A percentile compares a stretch with the other conserved stretches of the same genome.
Evolutionary conservation across 2,888 invertebrate species (phyloP).

Genomic region (Argyresthia goedartella): DNA sequence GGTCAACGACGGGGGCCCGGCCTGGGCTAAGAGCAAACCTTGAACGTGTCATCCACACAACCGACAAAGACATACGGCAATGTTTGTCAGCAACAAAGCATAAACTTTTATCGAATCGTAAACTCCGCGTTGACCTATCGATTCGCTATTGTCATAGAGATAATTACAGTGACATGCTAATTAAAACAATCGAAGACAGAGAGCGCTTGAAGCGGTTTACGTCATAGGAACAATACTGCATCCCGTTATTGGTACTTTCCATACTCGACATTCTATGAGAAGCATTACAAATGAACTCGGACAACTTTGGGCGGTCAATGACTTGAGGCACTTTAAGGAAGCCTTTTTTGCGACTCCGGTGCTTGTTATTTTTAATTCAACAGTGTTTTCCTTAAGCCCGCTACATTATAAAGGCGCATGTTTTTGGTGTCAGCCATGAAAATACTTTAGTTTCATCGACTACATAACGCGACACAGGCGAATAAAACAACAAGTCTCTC

Average conservation of each 20-base stretch:
- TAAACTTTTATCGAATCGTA: not conserved
- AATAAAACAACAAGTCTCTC: constrained; percentile 18
- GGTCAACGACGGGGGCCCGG: constrained; percentile 62
- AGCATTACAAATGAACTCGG: constrained; percentile 60
- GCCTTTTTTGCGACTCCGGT: constrained; percentile 35
- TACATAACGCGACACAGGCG: constrained; percentile 6
- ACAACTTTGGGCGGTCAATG: constrained; percentile 60
- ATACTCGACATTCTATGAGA: constrained; percentile 58
- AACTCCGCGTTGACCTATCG: too few species aligned
- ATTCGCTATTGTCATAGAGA: too few species aligned
- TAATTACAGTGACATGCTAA: too few species aligned
- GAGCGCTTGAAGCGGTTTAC: too few species aligned
- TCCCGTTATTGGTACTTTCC: constrained; percentile 23
- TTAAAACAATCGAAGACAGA: too few species aligned
- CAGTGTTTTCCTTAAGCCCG: not conserved
- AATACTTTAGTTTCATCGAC: constrained; percentile 6
- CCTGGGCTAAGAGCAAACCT: constrained; percentile 5
- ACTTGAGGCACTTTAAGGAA: constrained; percentile 67
- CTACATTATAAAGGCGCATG: not conserved
- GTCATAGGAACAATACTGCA: too few species aligned
- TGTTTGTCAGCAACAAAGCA: not conserved
- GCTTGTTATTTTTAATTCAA: constrained; percentile 1
- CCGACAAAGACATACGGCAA: too few species aligned
- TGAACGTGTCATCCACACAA: not conserved
- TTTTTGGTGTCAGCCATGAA: not conserved